Evolutionary conservation across 2,888 invertebrate genomes (phyloP).

Genomic region (Ennomos quercinarius): DNA sequence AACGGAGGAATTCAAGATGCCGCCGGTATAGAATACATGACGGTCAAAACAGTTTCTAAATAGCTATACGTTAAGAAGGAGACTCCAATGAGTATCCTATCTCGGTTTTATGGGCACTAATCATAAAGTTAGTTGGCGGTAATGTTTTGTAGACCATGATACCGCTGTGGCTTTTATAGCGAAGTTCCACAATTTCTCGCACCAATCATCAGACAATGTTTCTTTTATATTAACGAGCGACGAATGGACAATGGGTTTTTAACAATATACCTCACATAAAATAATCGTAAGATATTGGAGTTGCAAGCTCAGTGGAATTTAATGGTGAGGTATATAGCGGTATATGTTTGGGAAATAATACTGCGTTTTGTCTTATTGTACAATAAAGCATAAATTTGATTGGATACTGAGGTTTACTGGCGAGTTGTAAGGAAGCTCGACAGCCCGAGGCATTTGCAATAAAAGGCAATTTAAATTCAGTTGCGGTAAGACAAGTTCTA

Average conservation of each 20-base stretch:
- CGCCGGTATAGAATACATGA: no score
- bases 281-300: not conserved
- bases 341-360: no score
- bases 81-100: conserved; percentile 13
- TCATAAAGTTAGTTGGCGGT: conserved; percentile 15
- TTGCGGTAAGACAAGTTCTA: no score
- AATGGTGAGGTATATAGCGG: no score
- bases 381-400: not conserved
- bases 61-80: conserved; percentile 12
- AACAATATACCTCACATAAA: conserved; percentile 1
- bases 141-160: conserved; percentile 21
- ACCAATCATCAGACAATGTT: conserved; percentile 7
- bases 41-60: conserved; percentile 7
- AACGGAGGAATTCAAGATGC: conserved; percentile 16
- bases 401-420: not conserved
- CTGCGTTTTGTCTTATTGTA: no score
- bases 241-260: not conserved
- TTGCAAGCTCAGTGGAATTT: no score
- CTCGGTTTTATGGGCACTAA: conserved; percentile 21
- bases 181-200: conserved; percentile 8
- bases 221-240: conserved; percentile 5
- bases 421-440: no score
- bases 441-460: no score
- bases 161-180: conserved; percentile 12
- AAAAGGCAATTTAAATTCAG: no score